Conservation (phyloP, 2,888 invertebrate genomes). For the Agriotes lineatus region DNA sequence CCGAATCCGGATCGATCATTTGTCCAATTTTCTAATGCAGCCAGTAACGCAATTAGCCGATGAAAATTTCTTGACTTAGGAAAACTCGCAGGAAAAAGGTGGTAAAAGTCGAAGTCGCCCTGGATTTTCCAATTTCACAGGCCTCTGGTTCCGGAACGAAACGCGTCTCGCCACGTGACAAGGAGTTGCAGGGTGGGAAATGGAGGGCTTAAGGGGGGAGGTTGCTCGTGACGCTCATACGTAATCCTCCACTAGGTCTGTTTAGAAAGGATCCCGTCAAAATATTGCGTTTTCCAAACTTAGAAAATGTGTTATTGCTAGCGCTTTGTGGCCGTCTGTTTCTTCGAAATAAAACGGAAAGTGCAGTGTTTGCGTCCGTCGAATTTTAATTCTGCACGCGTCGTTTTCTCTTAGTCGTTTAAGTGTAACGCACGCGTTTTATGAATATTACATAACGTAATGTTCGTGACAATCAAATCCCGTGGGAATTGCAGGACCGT, state of each 20-base stretch:
- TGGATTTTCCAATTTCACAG: conserved; percentile 67
- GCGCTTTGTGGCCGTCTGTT: conserved; percentile 48
- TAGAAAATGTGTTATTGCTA: conserved; percentile 51
- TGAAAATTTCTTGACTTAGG: conserved; percentile 46
- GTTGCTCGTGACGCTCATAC: conserved; percentile 54
- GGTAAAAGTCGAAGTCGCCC: conserved; percentile 61
- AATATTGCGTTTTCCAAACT: conserved; percentile 55
- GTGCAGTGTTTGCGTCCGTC: conserved; percentile 27
- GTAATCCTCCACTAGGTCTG: conserved; percentile 53
- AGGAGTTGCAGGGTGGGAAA: conserved; percentile 45
- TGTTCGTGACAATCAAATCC: conserved; percentile 44
- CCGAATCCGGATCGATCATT: conserved; percentile 30
- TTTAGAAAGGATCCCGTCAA: conserved; percentile 59
- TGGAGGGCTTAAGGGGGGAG: conserved; percentile 41
- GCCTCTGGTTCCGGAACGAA: conserved; percentile 62
- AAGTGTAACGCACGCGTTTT: conserved; percentile 17
- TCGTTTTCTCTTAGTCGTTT: conserved; percentile 1
- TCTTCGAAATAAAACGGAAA: conserved; percentile 37
- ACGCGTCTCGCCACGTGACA: conserved; percentile 60
- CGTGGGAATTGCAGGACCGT: conserved; percentile 36
- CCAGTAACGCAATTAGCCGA: conserved; percentile 38
- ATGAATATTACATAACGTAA: conserved; percentile 39
- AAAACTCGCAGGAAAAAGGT: conserved; percentile 49
- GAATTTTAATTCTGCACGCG: conserved; percentile 31
- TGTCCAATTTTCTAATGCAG: conserved; percentile 32